A percentile compares a stretch with the other conserved stretches of the same genome.
Conservation (phyloP, 1,140 invertebrate genomes). For the Drosophila kanapiae region DNA sequence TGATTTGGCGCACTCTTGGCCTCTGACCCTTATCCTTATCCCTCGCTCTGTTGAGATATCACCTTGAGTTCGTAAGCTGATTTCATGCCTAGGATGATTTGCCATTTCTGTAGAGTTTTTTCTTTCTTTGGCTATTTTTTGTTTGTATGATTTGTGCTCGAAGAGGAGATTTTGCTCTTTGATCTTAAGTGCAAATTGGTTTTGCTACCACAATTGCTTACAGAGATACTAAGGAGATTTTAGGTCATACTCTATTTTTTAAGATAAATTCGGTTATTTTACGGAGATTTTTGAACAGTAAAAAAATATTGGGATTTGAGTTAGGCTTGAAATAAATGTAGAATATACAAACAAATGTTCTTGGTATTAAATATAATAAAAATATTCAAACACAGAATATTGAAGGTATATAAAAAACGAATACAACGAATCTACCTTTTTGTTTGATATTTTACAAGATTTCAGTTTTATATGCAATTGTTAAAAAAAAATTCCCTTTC, state of each 20-base stretch:
- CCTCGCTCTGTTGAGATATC: conserved; percentile 51
- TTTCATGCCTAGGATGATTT: conserved; percentile 76
- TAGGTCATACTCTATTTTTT: not conserved
- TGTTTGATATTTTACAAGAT: too few relatives aligned
- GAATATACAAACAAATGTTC: not conserved
- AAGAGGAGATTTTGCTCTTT: conserved; percentile 33
- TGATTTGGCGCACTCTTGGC: conserved; percentile 63
- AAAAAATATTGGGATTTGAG: not conserved
- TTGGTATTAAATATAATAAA: too few relatives aligned
- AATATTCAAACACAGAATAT: too few relatives aligned
- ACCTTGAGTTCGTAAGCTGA: conserved; percentile 76
- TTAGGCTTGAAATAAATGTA: not conserved
- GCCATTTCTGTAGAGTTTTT: conserved; percentile 51
- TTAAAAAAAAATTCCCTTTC: too few relatives aligned
- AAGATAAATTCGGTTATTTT: not conserved
- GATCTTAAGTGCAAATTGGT: conserved; percentile 71
- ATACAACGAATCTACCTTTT: too few relatives aligned
- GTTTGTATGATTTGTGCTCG: conserved; percentile 37
- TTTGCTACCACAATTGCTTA: conserved; percentile 40
- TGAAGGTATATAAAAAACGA: too few relatives aligned
- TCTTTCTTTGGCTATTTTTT: conserved; percentile 17
- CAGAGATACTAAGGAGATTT: not conserved
- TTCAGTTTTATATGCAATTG: too few relatives aligned
- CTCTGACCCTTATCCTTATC: conserved; percentile 46
- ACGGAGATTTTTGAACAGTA: not conserved